Percentiles rank a stretch among this genome's conserved stretches.
These are phyloP conservation scores for Apis laboriosa DNA, from an alignment of 1,140 invertebrate species.

Conservation along the genomic window DNA sequence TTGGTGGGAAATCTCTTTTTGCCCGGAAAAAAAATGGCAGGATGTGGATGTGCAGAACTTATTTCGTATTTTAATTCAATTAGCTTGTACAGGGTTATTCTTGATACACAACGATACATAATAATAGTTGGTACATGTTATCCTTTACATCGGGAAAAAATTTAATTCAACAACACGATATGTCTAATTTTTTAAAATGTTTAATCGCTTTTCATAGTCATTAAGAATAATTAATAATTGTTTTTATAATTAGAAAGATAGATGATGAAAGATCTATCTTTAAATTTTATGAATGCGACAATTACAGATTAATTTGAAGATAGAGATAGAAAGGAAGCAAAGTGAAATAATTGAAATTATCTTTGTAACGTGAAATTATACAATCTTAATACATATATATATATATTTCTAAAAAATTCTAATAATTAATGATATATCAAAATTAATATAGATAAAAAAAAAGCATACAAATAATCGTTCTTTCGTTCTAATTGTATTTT, in stretches of 20 bases:
- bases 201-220: neutral
- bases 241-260: too few species aligned
- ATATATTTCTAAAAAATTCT: too few species aligned
- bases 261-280: too few species aligned
- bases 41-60: neutral
- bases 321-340: too few species aligned
- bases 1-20: neutral
- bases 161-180: neutral
- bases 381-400: too few species aligned
- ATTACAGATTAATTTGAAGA: too few species aligned
- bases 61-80: constrained; percentile 6
- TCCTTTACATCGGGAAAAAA: neutral
- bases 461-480: neutral
- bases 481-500: rapidly evolving
- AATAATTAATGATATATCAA: too few species aligned
- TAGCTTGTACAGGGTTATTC: neutral
- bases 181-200: neutral
- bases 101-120: neutral
- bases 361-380: too few species aligned
- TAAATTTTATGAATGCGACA: too few species aligned
- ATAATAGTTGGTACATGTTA: neutral
- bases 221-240: too few species aligned
- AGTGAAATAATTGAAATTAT: too few species aligned
- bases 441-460: too few species aligned
- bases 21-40: neutral